These are phyloP conservation scores for Tenthredo notha DNA, from an alignment of 2,888 invertebrate genomes.

Conservation along the genomic window DNA sequence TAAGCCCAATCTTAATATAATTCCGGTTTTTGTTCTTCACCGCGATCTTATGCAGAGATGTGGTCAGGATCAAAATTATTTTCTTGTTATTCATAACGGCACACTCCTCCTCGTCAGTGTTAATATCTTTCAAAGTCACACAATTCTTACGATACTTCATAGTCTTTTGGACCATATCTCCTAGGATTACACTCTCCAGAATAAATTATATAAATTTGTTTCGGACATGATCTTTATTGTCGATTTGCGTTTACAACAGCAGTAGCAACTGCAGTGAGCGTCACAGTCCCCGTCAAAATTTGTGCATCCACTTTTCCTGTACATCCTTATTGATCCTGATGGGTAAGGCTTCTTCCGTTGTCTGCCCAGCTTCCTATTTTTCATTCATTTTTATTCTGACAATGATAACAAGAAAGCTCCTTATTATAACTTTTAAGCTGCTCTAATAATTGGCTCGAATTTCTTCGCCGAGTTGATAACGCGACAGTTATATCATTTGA, in stretches of 20 bases:
- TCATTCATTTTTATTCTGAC: conserved; percentile 13
- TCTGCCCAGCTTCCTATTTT: conserved; percentile 22
- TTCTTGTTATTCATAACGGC: conserved; percentile 63
- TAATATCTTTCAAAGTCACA: conserved; percentile 63
- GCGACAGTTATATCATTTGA: neutral
- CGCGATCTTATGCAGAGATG: conserved; percentile 59
- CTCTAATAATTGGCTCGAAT: neutral
- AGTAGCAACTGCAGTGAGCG: conserved; percentile 50
- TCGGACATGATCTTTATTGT: conserved; percentile 6
- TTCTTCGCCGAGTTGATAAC: neutral
- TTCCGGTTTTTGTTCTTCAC: neutral
- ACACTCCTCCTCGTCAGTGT: conserved; percentile 64
- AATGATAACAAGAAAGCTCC: conserved; percentile 21
- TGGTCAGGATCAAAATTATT: conserved; percentile 63
- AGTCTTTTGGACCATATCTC: conserved; percentile 57
- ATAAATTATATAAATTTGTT: conserved; percentile 54
- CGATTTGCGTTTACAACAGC: conserved; percentile 56
- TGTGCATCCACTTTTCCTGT: conserved; percentile 29
- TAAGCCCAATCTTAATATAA: neutral
- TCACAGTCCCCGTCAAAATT: conserved; percentile 40
- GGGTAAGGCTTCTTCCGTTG: conserved; percentile 46
- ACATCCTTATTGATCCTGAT: conserved; percentile 34
- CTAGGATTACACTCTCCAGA: no score
- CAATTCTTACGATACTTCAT: conserved; percentile 65
- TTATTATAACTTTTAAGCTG: conserved; percentile 37